Percentiles rank a stretch among this genome's conserved stretches.
phyloP scores from a whole-genome alignment of 2,113 vertebrate genomes.

The Hippocampus barbouri region DNA sequence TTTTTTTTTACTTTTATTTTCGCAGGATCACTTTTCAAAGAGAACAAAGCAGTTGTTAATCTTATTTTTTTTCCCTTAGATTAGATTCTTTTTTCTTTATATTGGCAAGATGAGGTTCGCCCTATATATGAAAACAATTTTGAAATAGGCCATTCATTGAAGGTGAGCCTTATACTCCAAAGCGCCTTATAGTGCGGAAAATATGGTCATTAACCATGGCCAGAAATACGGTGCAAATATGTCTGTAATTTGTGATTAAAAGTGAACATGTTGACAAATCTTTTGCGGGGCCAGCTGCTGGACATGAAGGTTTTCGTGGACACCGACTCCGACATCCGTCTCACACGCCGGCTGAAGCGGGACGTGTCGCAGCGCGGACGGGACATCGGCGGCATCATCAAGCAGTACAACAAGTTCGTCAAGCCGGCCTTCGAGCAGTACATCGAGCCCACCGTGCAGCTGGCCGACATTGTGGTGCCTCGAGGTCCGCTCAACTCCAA shows the following conservation, averaged over 20 bases:
- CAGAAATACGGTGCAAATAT: no score
- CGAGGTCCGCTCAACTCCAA: slow-evolving; percentile 69
- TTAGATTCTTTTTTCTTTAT: no score
- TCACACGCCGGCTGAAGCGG: slow-evolving; percentile 83
- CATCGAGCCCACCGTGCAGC: slow-evolving; percentile 87
- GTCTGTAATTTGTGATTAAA: no score
- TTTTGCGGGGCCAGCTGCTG: slow-evolving; percentile 71
- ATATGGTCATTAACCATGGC: no score
- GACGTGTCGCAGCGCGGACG: slow-evolving; percentile 83
- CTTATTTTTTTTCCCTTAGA: neutral
- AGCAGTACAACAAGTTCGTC: slow-evolving; percentile 89
- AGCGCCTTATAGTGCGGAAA: no score
- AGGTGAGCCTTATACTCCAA: no score
- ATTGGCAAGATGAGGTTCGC: no score
- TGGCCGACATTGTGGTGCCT: slow-evolving; percentile 88
- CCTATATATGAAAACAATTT: no score
- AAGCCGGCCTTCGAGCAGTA: slow-evolving; percentile 89
- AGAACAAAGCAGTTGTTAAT: neutral
- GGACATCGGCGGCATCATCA: slow-evolving; percentile 81
- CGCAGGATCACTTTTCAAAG: slow-evolving; percentile 6
- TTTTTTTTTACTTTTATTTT: slow-evolving; percentile 4
- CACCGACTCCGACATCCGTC: slow-evolving; percentile 86
- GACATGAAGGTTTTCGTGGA: slow-evolving; percentile 95
- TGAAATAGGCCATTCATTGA: no score
- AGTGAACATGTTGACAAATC: no score